phyloP scores from a whole-genome alignment of 2,888 invertebrate species.

The Salpingus planirostris region DNA sequence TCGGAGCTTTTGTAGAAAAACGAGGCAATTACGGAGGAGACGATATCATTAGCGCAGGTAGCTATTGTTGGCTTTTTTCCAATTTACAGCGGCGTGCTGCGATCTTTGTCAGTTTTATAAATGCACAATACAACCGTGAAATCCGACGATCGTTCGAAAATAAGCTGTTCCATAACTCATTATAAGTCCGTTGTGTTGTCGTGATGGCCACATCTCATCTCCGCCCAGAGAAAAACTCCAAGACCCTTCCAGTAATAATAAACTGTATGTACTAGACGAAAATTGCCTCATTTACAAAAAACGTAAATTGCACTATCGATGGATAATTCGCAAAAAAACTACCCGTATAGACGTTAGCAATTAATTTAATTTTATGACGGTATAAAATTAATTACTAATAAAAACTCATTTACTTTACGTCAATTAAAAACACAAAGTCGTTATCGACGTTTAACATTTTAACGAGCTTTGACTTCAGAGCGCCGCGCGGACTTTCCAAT shows the following conservation, averaged over 20 bases:
- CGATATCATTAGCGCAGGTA: constrained; percentile 31
- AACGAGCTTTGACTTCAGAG: constrained; percentile 3
- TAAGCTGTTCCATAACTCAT: constrained; percentile 33
- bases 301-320: too few species aligned
- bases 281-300: too few species aligned
- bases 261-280: too few species aligned
- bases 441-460: constrained; percentile 9
- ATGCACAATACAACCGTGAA: constrained; percentile 34
- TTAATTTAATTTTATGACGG: constrained; percentile 12
- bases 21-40: constrained; percentile 26
- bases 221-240: too few species aligned
- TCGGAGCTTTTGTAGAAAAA: constrained; percentile 20
- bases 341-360: too few species aligned
- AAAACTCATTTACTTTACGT: constrained; percentile 4
- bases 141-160: constrained; percentile 31
- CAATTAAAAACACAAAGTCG: constrained; percentile 11
- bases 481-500: not conserved
- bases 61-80: constrained; percentile 29
- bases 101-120: constrained; percentile 35
- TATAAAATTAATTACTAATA: constrained; percentile 11
- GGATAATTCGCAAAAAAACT: too few species aligned
- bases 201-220: too few species aligned
- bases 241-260: too few species aligned
- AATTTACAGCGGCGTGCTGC: constrained; percentile 29
- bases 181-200: constrained; percentile 30